Conservation (phyloP, 2,888 invertebrate genomes). For the Andrena dorsata region DNA sequence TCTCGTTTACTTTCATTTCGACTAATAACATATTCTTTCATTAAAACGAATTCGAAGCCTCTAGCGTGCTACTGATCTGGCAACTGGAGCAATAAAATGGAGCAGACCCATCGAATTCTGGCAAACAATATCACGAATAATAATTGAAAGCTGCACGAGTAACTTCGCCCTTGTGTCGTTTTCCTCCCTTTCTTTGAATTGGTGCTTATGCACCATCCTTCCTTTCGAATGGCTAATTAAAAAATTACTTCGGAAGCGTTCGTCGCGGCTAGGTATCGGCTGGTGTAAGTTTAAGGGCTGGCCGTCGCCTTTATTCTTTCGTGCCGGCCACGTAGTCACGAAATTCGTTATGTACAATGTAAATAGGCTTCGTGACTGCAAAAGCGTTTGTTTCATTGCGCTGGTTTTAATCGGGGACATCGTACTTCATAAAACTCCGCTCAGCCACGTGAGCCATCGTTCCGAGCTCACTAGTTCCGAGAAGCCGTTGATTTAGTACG, state of each 20-base stretch:
- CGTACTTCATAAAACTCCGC: conserved; percentile 63
- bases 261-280: conserved; percentile 8
- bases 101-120: background rate
- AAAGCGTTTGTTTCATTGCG: conserved; percentile 67
- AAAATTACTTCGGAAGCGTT: conserved; percentile 33
- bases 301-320: conserved; percentile 59
- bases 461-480: conserved; percentile 40
- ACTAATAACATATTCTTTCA: no score
- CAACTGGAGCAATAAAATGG: background rate
- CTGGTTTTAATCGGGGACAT: conserved; percentile 68
- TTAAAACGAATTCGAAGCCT: no score
- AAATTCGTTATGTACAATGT: conserved; percentile 66
- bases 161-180: background rate
- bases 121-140: background rate
- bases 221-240: conserved; percentile 22
- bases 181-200: background rate
- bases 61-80: no score
- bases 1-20: conserved; percentile 1
- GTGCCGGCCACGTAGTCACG: conserved; percentile 63
- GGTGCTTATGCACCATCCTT: background rate
- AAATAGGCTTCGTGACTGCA: conserved; percentile 66
- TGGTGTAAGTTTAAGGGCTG: conserved; percentile 61
- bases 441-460: conserved; percentile 34
- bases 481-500: conserved; percentile 46
- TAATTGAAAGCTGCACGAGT: background rate